A percentile compares a stretch with the other conserved stretches of the same genome.
Evolutionary conservation across 2,888 invertebrate species (phyloP).

Genomic region (Gryllus longicercus): DNA sequence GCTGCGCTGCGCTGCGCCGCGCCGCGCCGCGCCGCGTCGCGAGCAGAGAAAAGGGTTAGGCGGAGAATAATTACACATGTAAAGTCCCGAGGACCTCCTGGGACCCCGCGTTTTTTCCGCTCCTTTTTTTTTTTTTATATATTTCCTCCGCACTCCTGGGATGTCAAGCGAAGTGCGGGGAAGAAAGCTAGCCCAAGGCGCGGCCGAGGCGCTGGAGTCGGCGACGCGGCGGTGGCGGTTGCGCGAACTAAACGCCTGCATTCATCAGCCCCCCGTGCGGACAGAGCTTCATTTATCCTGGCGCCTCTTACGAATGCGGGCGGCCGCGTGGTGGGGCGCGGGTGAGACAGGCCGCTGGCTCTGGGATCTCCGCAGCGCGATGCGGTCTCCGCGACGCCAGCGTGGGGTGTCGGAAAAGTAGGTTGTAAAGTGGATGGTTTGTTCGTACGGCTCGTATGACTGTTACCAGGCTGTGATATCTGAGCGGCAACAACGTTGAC

Average conservation of each 20-base stretch:
- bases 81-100: neutral
- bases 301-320: neutral
- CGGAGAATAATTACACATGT: slow-evolving; percentile 17
- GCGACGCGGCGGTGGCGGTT: neutral
- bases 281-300: neutral
- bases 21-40: neutral
- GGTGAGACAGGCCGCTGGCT: too few species aligned
- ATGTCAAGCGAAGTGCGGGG: neutral
- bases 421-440: too few species aligned
- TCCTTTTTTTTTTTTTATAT: neutral
- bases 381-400: too few species aligned
- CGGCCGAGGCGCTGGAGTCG: neutral
- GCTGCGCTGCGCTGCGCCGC: neutral
- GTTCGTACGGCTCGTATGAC: too few species aligned
- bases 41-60: slow-evolving; percentile 4
- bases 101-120: neutral
- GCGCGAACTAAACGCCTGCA: neutral
- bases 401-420: too few species aligned
- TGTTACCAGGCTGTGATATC: too few species aligned
- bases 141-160: neutral
- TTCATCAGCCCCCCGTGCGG: neutral
- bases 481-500: too few species aligned
- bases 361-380: too few species aligned
- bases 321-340: too few species aligned
- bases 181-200: neutral